phyloP scores from a whole-genome alignment of 2,888 invertebrate species.

The Hydraecia micacea region DNA sequence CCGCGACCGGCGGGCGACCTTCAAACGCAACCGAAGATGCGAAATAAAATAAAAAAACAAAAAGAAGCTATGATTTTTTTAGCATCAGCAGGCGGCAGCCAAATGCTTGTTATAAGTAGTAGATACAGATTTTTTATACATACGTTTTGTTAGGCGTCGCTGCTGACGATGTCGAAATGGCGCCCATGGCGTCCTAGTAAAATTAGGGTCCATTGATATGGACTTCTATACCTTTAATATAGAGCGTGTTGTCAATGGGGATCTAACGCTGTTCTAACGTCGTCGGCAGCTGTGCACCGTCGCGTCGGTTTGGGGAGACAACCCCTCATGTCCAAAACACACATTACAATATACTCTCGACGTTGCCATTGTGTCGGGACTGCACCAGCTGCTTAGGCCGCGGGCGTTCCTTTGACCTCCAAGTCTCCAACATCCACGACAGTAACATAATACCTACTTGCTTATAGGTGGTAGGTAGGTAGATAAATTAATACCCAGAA shows the following conservation, averaged over 20 bases:
- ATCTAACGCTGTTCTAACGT: constrained; percentile 75
- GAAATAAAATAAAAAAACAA: constrained; percentile 9
- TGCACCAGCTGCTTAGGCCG: constrained; percentile 72
- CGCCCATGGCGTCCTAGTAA: background rate
- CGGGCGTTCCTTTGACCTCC: constrained; percentile 55
- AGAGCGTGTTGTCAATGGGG: constrained; percentile 35
- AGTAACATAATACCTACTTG: constrained; percentile 3
- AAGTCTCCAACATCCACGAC: constrained; percentile 36
- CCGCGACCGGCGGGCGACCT: constrained; percentile 33
- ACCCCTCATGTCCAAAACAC: constrained; percentile 76
- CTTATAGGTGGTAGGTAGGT: background rate
- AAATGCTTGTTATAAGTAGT: background rate
- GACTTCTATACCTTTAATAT: background rate
- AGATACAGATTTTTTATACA: background rate
- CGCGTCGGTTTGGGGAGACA: constrained; percentile 69
- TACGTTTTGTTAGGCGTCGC: background rate
- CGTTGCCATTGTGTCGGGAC: constrained; percentile 71
- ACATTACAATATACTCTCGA: constrained; percentile 73
- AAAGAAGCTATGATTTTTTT: constrained; percentile 1
- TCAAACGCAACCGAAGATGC: constrained; percentile 30
- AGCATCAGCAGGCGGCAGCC: background rate
- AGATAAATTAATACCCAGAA: background rate
- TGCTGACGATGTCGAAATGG: background rate
- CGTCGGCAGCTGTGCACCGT: constrained; percentile 72
- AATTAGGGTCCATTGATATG: background rate